Conservation (phyloP, 1,140 invertebrate species). For the Anoplophora glabripennis region DNA sequence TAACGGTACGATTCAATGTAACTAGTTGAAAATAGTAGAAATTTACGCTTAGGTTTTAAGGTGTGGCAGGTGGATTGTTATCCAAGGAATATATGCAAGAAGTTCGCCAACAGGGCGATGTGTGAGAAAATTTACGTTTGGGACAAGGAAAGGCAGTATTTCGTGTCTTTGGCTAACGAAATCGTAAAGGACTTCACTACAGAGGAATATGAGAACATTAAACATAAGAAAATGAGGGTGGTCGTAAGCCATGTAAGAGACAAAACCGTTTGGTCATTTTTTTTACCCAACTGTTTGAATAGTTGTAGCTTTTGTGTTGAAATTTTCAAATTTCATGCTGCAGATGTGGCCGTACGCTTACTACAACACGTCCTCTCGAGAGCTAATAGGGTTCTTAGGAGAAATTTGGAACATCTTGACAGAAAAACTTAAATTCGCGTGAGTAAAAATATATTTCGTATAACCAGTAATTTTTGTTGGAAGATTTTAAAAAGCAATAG, state of each 20-base stretch:
- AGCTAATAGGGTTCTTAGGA: conserved; percentile 35
- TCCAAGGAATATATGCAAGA: neutral
- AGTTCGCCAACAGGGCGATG: conserved; percentile 5
- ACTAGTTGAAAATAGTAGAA: too few relatives aligned
- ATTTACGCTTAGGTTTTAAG: neutral
- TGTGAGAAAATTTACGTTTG: conserved; percentile 36
- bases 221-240: neutral
- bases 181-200: conserved; percentile 3
- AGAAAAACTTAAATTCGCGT: conserved; percentile 33
- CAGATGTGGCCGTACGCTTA: conserved; percentile 37
- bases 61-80: neutral
- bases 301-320: too few relatives aligned
- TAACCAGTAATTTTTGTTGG: too few relatives aligned
- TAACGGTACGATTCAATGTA: too few relatives aligned
- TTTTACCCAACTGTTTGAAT: too few relatives aligned
- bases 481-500: too few relatives aligned
- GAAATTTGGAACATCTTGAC: conserved; percentile 38
- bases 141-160: conserved; percentile 21
- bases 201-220: neutral
- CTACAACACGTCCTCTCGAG: conserved; percentile 20
- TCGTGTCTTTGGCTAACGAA: conserved; percentile 26
- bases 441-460: too few relatives aligned
- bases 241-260: conserved; percentile 4
- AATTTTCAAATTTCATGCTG: conserved; percentile 8
- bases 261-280: too few relatives aligned